Conservation (phyloP, 2,797 vertebrate genomes). For the Peromyscus nudipes region DNA sequence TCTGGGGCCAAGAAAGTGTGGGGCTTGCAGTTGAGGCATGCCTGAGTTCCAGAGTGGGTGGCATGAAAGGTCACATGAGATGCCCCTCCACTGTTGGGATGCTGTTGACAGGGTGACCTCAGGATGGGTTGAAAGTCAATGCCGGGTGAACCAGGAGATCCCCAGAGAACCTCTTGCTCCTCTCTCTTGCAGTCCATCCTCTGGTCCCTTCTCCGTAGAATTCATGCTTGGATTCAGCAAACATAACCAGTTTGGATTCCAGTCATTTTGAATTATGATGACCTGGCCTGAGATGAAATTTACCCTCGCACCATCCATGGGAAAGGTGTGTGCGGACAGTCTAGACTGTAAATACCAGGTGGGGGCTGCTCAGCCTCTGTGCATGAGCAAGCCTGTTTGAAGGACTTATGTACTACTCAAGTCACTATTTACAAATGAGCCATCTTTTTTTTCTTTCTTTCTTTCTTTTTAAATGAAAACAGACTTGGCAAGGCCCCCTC, state of each 20-base stretch:
- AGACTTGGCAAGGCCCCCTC: slow-evolving; percentile 2
- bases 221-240: not conserved
- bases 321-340: not conserved
- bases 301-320: not conserved
- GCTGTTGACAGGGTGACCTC: not conserved
- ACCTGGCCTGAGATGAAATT: slow-evolving; percentile 19
- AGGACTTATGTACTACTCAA: not conserved
- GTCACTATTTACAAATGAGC: slow-evolving; percentile 34
- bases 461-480: not conserved
- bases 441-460: no score
- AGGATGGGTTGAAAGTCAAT: not conserved
- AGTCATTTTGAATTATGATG: slow-evolving; percentile 10
- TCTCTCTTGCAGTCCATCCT: not conserved
- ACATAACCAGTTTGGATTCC: not conserved
- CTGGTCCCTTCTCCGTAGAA: not conserved
- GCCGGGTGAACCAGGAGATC: rapidly evolving
- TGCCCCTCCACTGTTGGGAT: not conserved
- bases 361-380: not conserved
- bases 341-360: not conserved
- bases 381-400: not conserved
- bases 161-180: not conserved
- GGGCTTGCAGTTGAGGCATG: not conserved
- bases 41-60: not conserved
- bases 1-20: rapidly evolving
- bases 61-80: rapidly evolving